These are phyloP conservation scores for Microplitis manilae DNA, from an alignment of 2,888 invertebrate genomes.

Conservation along the genomic window DNA sequence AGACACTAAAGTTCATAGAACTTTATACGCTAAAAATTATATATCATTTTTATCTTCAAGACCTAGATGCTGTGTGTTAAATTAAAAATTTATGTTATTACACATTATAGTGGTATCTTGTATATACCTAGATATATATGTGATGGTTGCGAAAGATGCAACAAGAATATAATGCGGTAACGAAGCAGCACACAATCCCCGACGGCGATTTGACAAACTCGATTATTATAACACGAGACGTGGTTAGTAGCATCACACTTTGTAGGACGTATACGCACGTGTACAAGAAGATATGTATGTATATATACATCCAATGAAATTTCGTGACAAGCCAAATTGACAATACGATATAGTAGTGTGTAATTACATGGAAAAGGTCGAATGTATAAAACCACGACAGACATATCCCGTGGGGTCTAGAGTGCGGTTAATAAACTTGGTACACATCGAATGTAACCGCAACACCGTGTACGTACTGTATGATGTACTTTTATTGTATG, in stretches of 20 bases:
- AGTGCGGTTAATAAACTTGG: slow-evolving; percentile 43
- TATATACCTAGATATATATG: neutral
- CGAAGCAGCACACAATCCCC: slow-evolving; percentile 32
- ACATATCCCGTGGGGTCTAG: slow-evolving; percentile 22
- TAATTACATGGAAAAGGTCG: slow-evolving; percentile 30
- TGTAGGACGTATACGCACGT: slow-evolving; percentile 17
- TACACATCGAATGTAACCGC: slow-evolving; percentile 43
- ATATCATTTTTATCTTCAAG: neutral
- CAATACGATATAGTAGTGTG: slow-evolving; percentile 21
- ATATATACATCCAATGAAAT: slow-evolving; percentile 18
- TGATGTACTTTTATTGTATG: slow-evolving; percentile 6
- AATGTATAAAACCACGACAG: slow-evolving; percentile 28
- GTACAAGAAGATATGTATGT: slow-evolving; percentile 8
- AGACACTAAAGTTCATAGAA: neutral
- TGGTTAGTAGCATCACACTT: slow-evolving; percentile 15
- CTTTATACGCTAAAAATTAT: neutral
- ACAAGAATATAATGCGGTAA: slow-evolving; percentile 16
- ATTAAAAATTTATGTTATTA: neutral
- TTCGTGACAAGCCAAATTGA: slow-evolving; percentile 26
- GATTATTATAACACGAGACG: slow-evolving; percentile 30
- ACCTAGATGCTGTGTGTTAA: neutral
- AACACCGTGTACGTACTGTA: slow-evolving; percentile 31
- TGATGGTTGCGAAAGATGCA: neutral
- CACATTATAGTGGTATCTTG: neutral
- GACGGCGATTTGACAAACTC: slow-evolving; percentile 40